A percentile compares a stretch with the other conserved stretches of the same genome.
phyloP scores from a whole-genome alignment of 2,797 vertebrate species.

The Pygocentrus nattereri region DNA sequence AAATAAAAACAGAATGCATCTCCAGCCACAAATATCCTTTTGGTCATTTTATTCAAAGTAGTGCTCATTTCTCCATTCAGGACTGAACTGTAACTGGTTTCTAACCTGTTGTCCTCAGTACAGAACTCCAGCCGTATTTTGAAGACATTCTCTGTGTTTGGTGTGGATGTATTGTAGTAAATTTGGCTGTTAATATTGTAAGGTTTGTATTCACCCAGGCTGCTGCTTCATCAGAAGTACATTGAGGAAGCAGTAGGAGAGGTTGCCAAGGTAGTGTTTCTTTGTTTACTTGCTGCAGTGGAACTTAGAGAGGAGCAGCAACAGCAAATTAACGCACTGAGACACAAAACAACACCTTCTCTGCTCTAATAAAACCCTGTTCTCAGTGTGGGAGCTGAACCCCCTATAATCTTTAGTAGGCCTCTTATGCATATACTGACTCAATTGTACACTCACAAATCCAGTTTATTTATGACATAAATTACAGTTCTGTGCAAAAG shows the following conservation, averaged over 20 bases:
- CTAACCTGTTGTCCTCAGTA: conserved; percentile 5
- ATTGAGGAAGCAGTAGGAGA: conserved; percentile 14
- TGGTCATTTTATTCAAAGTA: neutral
- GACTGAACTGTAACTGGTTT: neutral
- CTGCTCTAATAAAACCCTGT: conserved; percentile 32
- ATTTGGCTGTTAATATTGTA: neutral
- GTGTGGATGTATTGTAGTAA: neutral
- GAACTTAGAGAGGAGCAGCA: conserved; percentile 38
- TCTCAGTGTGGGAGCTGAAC: no score
- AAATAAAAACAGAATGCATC: neutral
- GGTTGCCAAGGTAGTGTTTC: conserved; percentile 24
- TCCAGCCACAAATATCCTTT: neutral
- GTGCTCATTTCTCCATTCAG: neutral
- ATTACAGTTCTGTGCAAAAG: no score
- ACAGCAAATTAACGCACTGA: conserved; percentile 45
- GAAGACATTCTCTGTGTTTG: neutral
- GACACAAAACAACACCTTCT: conserved; percentile 28
- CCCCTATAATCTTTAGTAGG: no score
- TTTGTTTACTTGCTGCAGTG: conserved; percentile 25
- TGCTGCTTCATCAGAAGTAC: conserved; percentile 6
- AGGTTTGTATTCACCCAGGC: neutral
- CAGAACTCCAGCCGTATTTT: conserved; percentile 23
- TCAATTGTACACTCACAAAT: no score
- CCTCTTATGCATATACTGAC: no score
- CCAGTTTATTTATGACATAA: no score